Evolutionary conservation across 2,113 vertebrate genomes (phyloP).

Genomic region (Proteles cristata): DNA sequence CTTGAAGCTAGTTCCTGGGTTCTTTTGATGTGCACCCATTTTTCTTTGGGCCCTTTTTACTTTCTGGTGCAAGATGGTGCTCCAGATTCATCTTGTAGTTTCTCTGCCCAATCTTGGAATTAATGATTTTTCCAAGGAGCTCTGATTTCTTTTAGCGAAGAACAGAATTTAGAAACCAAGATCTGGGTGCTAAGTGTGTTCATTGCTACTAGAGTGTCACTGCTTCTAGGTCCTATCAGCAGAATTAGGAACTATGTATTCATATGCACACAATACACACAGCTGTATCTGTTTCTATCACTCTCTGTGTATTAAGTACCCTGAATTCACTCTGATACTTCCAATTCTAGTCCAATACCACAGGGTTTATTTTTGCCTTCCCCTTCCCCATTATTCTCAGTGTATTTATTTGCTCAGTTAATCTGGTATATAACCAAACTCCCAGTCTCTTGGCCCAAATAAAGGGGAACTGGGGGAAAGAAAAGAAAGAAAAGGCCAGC

Average conservation of each 20-base stretch:
- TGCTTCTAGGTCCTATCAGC: not conserved
- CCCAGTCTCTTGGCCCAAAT: not conserved
- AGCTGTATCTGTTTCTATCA: not conserved
- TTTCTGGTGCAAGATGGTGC: not conserved
- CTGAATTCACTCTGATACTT: not conserved
- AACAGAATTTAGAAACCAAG: constrained; percentile 18
- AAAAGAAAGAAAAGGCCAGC: not conserved
- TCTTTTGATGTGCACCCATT: not conserved
- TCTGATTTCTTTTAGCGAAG: not conserved
- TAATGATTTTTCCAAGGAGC: not conserved
- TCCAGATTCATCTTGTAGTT: not conserved
- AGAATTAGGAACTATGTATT: not conserved
- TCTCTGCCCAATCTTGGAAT: not conserved
- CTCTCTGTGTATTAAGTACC: not conserved
- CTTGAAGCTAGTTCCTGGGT: not conserved
- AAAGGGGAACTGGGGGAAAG: not conserved
- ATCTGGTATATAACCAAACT: not conserved
- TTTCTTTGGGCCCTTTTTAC: not conserved
- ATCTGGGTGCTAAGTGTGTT: not conserved
- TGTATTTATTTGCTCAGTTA: not conserved
- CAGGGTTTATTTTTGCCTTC: not conserved
- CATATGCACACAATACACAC: not conserved
- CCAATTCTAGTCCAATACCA: not conserved
- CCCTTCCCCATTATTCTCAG: not conserved
- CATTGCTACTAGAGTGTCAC: not conserved